These are phyloP conservation scores for Okapia johnstoni DNA, from an alignment of 2,113 vertebrate genomes.

Conservation along the genomic window DNA sequence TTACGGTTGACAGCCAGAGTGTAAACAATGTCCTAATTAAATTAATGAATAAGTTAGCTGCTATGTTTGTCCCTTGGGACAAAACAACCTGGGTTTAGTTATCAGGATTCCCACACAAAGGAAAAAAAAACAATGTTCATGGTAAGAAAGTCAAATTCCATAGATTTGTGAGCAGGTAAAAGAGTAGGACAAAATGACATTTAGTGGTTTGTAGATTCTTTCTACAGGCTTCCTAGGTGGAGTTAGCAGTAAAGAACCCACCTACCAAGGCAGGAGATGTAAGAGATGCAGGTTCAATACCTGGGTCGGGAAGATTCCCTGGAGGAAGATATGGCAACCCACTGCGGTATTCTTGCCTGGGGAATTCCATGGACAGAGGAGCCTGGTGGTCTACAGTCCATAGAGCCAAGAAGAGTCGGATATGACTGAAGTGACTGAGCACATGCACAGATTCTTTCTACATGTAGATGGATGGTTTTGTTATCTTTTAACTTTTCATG, in stretches of 20 bases:
- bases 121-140: background rate
- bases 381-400: background rate
- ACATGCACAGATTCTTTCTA: background rate
- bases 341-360: background rate
- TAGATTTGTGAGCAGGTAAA: background rate
- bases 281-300: background rate
- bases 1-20: conserved; percentile 44
- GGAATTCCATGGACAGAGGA: background rate
- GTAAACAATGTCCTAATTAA: conserved; percentile 57
- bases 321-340: background rate
- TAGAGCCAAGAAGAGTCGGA: background rate
- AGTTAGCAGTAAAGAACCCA: background rate
- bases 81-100: background rate
- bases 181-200: background rate
- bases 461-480: background rate
- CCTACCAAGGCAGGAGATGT: background rate
- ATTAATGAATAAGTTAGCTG: conserved; percentile 47
- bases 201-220: background rate
- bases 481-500: background rate
- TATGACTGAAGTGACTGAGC: background rate
- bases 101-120: background rate
- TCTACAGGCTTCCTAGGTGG: background rate
- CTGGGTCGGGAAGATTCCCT: background rate
- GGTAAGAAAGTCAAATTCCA: background rate
- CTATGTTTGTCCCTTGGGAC: background rate